These are phyloP conservation scores for Propithecus deckenii DNA, from an alignment of 2,797 vertebrate species.

Conservation along the genomic window DNA sequence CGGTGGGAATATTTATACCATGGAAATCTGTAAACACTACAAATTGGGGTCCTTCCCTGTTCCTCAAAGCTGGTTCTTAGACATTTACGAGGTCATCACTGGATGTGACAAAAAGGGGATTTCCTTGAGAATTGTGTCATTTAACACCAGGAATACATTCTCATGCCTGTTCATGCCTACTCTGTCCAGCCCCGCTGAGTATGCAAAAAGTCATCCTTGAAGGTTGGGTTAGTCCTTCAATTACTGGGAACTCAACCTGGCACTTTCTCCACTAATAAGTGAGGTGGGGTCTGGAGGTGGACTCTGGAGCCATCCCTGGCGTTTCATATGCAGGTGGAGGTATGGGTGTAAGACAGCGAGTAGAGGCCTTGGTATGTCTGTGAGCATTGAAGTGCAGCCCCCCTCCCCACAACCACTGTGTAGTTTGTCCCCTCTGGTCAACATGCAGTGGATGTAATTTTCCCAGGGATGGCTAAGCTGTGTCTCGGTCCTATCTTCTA, in stretches of 20 bases:
- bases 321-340: not conserved
- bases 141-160: not conserved
- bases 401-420: not conserved
- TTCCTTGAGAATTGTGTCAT: not conserved
- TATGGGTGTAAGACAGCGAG: not conserved
- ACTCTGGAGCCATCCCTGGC: not conserved
- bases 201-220: not conserved
- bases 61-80: not conserved
- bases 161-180: not conserved
- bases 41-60: not conserved
- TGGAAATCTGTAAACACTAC: not conserved
- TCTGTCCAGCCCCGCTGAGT: not conserved
- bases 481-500: not conserved
- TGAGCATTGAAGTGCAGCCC: not conserved
- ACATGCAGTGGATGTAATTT: not conserved
- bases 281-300: not conserved
- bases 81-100: not conserved
- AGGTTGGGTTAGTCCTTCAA: not conserved
- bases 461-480: not conserved
- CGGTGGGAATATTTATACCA: not conserved
- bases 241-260: not conserved
- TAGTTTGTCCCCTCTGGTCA: not conserved
- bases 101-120: not conserved
- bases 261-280: not conserved
- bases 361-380: not conserved